These are phyloP conservation scores for Lepilemur septentrionalis DNA, from an alignment of 2,797 vertebrate genomes.

Conservation along the genomic window DNA sequence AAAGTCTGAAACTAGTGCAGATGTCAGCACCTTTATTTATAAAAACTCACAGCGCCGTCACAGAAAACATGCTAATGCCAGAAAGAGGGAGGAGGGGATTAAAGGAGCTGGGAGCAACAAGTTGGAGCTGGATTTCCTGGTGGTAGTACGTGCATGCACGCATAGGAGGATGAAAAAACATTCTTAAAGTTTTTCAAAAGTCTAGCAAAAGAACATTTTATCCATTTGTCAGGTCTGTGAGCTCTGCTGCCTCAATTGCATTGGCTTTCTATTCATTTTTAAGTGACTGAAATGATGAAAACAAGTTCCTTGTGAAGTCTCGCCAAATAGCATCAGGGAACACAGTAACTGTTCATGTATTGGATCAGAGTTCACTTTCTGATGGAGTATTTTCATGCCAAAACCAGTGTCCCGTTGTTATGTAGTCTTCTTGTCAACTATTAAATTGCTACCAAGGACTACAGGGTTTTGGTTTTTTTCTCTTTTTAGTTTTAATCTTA, in stretches of 20 bases:
- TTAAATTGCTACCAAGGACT: not conserved
- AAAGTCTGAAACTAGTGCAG: not conserved
- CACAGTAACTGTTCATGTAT: slow-evolving; percentile 6
- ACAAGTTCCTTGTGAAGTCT: slow-evolving; percentile 48
- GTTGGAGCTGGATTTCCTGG: slow-evolving; percentile 51
- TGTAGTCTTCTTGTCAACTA: slow-evolving; percentile 48
- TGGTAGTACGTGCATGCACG: not conserved
- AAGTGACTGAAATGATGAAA: slow-evolving; percentile 60
- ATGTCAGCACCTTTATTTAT: slow-evolving; percentile 59
- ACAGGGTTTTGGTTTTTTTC: not conserved
- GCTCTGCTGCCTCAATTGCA: slow-evolving; percentile 10
- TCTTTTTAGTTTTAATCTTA: not conserved
- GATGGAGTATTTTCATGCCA: slow-evolving; percentile 32
- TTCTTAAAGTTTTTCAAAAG: slow-evolving; percentile 39
- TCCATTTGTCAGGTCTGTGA: slow-evolving; percentile 64
- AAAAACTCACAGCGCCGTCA: slow-evolving; percentile 15
- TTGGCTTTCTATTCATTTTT: slow-evolving; percentile 64
- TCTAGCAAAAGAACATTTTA: slow-evolving; percentile 60
- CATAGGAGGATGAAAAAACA: slow-evolving; percentile 33
- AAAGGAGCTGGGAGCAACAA: slow-evolving; percentile 51
- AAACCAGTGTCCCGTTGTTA: slow-evolving; percentile 12
- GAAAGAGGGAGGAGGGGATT: slow-evolving; percentile 42
- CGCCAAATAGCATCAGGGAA: slow-evolving; percentile 46
- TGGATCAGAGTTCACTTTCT: slow-evolving; percentile 24
- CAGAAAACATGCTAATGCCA: slow-evolving; percentile 56